phyloP scores from a whole-genome alignment of 2,888 invertebrate genomes.

The Craniophora ligustri region DNA sequence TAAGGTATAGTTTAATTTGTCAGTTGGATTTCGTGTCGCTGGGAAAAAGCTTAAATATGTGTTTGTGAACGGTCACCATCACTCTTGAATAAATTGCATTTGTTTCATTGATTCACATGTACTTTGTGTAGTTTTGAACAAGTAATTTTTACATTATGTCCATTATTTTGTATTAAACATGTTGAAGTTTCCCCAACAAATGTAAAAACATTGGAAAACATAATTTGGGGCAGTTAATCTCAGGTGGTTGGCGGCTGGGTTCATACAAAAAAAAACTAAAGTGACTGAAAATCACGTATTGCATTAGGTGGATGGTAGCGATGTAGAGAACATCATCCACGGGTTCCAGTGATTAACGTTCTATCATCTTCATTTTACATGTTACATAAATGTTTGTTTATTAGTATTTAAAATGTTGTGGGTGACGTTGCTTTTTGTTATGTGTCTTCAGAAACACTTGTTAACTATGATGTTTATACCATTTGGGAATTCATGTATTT shows the following conservation, averaged over 20 bases:
- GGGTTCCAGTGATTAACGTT: slow-evolving; percentile 39
- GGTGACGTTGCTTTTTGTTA: slow-evolving; percentile 13
- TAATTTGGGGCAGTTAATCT: too few species aligned
- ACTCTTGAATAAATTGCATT: slow-evolving; percentile 29
- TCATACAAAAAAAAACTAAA: neutral
- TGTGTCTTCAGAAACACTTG: too few species aligned
- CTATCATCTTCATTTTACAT: slow-evolving; percentile 25
- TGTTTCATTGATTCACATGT: slow-evolving; percentile 34
- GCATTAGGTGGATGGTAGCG: slow-evolving; percentile 19
- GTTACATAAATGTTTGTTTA: slow-evolving; percentile 20
- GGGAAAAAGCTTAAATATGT: slow-evolving; percentile 63
- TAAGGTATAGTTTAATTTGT: slow-evolving; percentile 59
- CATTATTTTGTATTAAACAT: slow-evolving; percentile 9
- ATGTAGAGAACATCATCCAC: slow-evolving; percentile 9
- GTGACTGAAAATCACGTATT: neutral
- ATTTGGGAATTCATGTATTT: too few species aligned
- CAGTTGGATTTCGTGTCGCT: slow-evolving; percentile 53
- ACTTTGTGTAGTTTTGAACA: slow-evolving; percentile 12
- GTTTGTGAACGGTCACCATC: slow-evolving; percentile 52
- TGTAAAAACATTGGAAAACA: too few species aligned
- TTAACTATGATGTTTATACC: neutral
- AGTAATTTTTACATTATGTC: slow-evolving; percentile 33
- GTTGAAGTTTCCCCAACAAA: neutral
- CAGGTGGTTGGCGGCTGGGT: slow-evolving; percentile 10
- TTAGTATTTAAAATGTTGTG: slow-evolving; percentile 5